phyloP scores from a whole-genome alignment of 2,113 vertebrate species.

The Protobothrops mucrosquamatus region DNA sequence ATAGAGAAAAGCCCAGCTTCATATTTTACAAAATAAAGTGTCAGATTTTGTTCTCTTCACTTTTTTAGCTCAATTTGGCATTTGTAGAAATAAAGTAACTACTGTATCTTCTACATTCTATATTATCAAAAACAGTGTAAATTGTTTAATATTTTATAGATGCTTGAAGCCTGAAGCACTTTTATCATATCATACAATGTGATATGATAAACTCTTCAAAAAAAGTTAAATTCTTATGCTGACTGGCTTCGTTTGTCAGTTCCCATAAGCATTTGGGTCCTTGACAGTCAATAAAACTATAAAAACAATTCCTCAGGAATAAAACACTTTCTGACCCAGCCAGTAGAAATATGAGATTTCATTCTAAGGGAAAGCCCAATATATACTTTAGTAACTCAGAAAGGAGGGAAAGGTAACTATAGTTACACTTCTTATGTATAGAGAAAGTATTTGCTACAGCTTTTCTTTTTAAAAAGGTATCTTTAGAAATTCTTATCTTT shows the following conservation, averaged over 20 bases:
- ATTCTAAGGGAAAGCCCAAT: not conserved
- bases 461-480: not conserved
- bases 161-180: not conserved
- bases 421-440: not conserved
- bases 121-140: not conserved
- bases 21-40: not conserved
- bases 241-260: not conserved
- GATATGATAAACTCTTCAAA: not conserved
- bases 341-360: not conserved
- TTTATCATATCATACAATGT: not conserved
- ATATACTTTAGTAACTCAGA: not conserved
- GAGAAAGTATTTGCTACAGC: not conserved
- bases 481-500: not conserved
- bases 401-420: not conserved
- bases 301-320: not conserved
- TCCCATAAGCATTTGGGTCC: not conserved
- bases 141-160: not conserved
- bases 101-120: not conserved
- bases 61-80: not conserved
- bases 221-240: not conserved
- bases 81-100: not conserved
- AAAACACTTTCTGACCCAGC: not conserved
- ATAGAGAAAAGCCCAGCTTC: not conserved
- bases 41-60: not conserved
- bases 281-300: not conserved